These are phyloP conservation scores for Phrynocephalus forsythii DNA, from an alignment of 2,797 vertebrate species.

Conservation along the genomic window DNA sequence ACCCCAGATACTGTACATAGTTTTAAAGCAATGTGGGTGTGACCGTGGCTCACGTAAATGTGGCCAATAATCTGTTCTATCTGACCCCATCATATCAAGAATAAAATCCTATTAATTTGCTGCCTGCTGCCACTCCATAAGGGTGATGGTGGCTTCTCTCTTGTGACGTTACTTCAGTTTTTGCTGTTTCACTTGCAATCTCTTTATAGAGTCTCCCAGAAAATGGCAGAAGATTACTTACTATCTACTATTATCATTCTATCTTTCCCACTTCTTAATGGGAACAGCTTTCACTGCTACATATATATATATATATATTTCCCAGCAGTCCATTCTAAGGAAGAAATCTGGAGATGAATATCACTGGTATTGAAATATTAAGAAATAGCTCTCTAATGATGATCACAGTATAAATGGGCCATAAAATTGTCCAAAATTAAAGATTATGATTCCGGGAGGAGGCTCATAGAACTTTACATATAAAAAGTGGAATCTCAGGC, in stretches of 20 bases:
- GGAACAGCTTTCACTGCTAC: background rate
- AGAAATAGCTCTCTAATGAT: background rate
- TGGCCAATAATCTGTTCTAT: background rate
- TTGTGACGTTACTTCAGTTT: constrained; percentile 14
- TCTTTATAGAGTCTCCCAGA: background rate
- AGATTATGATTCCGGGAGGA: background rate
- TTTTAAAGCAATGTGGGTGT: background rate
- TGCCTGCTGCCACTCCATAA: background rate
- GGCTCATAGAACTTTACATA: background rate
- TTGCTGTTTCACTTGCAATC: constrained; percentile 10
- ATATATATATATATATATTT: background rate
- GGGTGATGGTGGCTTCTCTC: constrained; percentile 11
- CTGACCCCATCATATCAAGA: constrained; percentile 1
- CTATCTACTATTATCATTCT: constrained; percentile 22
- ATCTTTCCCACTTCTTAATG: constrained; percentile 13
- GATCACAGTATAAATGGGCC: constrained; percentile 18
- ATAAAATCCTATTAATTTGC: constrained; percentile 23
- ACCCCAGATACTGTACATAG: background rate
- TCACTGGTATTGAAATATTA: constrained; percentile 11
- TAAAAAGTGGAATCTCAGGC: background rate
- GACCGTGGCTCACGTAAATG: background rate
- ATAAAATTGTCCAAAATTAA: background rate
- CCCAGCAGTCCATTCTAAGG: constrained; percentile 26
- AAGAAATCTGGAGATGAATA: constrained; percentile 56
- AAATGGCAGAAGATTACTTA: constrained; percentile 41